Base-by-base conservation (phyloP, 1,140 invertebrate species). In the Camponotus vicinus region DNA sequence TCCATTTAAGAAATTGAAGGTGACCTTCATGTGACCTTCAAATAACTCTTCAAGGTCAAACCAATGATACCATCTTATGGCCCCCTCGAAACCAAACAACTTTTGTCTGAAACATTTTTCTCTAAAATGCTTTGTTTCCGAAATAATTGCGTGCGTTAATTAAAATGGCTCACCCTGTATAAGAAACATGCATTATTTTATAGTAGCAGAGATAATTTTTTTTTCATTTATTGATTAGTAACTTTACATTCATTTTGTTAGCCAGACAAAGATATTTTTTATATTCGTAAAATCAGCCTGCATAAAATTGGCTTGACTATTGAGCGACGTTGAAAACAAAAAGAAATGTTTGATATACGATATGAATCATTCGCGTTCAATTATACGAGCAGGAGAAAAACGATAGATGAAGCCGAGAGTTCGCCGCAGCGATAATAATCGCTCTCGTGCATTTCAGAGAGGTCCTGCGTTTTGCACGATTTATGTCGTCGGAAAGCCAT, bases 311-410 rank as follows among this genome's bases (percentile, higher is more conserved):
- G 6, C 9, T 57, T 75, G 6, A 18, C 40, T 49, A 32, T 77
- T 59, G 40, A 64, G 18, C 59, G 59, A 78, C 75, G 27, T 5
- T 78, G 11, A 11, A 64, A 66, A 27, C 40, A 78, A 78, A 42
- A 18, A 78, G 40, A 15, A 77, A 57, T 40, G 27, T 78, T 78
- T 78, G 59, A 78, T 64, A 78, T 78, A 78, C 59, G 75, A 78
- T 78, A 64, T 64, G 40, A 78, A 78, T 64, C 59, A 78, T 78
- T 78, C 75, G 40, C 59, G 75, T 78, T 78, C 59, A 78, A 77
- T 63, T 78, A 64, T 64, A 66, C 11, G 40, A 59, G 42, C 37
- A 78, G 9, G 64, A 18, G 27, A 18, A 59, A 9, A 45, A 18
- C 59, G 18, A 55, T 34, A 66, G 75, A 78, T 64, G 64, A 78